Percentiles rank a stretch among this genome's conserved stretches.
Evolutionary conservation across 2,888 invertebrate species (phyloP).

Genomic region (Macropis europaea): DNA sequence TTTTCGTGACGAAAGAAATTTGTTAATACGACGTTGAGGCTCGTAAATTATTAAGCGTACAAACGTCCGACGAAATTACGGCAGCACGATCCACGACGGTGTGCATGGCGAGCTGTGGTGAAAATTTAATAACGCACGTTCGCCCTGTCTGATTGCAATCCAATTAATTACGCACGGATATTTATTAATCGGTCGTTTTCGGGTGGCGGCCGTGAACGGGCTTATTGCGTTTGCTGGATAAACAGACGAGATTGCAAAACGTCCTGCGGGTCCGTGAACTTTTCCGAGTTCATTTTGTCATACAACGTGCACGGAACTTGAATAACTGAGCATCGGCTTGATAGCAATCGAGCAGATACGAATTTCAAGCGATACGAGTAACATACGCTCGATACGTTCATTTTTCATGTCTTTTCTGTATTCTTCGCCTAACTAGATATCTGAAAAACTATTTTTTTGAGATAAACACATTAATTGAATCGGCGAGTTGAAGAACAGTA

Average conservation of each 20-base stretch:
- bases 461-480: too few relatives aligned
- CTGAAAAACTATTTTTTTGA: too few relatives aligned
- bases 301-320: background rate
- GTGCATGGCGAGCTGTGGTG: conserved; percentile 25
- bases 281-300: conserved; percentile 17
- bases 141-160: conserved; percentile 57
- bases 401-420: background rate
- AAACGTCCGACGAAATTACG: conserved; percentile 50
- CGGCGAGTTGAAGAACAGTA: too few relatives aligned
- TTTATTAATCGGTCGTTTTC: conserved; percentile 62
- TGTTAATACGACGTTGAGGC: conserved; percentile 45
- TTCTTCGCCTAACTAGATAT: too few relatives aligned
- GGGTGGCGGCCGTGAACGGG: conserved; percentile 9
- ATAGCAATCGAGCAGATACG: background rate
- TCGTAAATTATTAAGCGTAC: conserved; percentile 46
- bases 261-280: background rate
- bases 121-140: conserved; percentile 63
- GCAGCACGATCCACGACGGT: conserved; percentile 26
- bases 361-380: background rate
- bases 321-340: background rate
- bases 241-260: conserved; percentile 40
- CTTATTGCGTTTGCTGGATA: conserved; percentile 31
- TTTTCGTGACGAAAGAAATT: conserved; percentile 43
- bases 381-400: background rate
- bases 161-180: conserved; percentile 61